Percentiles rank a stretch among this genome's conserved stretches.
Evolutionary conservation across 2,113 vertebrate genomes (phyloP).

Genomic region (Semnornis frantzii): DNA sequence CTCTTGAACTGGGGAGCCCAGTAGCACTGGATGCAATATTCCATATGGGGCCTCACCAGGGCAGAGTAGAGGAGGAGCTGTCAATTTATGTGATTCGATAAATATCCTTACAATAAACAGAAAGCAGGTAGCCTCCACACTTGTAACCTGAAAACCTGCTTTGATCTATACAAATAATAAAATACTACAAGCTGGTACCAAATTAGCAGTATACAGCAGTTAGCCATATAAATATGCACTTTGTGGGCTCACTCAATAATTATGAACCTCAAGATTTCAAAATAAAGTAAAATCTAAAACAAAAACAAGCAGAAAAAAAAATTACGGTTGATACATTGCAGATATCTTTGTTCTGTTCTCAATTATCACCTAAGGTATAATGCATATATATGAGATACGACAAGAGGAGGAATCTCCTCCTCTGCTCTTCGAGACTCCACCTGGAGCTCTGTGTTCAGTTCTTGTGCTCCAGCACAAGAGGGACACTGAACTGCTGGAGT

Average conservation of each 20-base stretch:
- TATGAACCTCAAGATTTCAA: background rate
- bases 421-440: too few species aligned
- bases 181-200: background rate
- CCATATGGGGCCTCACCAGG: too few species aligned
- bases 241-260: background rate
- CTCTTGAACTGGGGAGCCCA: too few species aligned
- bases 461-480: too few species aligned
- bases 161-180: background rate
- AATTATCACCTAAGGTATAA: background rate
- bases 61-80: background rate
- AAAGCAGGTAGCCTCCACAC: background rate
- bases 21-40: too few species aligned
- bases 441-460: too few species aligned
- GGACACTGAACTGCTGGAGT: too few species aligned
- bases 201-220: background rate
- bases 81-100: background rate
- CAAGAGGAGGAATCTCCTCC: background rate
- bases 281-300: background rate
- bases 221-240: background rate
- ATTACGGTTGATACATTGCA: background rate
- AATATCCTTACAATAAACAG: background rate
- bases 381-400: background rate
- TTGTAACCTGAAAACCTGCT: background rate
- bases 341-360: background rate
- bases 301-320: background rate